phyloP scores from a whole-genome alignment of 2,113 vertebrate genomes.

The Poeciliopsis occidentalis region DNA sequence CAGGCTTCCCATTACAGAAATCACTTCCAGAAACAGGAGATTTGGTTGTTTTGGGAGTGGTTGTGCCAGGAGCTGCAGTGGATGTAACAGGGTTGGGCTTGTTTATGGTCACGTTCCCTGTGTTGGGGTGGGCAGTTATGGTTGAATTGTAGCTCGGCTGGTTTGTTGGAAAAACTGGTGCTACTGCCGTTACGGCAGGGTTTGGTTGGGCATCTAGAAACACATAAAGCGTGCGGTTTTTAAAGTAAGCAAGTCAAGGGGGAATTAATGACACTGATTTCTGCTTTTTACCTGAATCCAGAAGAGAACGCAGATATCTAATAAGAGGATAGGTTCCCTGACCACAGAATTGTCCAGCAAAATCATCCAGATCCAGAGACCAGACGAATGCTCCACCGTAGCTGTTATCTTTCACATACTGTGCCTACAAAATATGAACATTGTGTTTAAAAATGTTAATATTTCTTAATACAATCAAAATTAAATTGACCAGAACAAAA shows the following conservation, averaged over 20 bases:
- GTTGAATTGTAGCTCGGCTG: neutral
- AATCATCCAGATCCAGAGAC: conserved; percentile 84
- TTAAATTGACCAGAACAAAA: neutral
- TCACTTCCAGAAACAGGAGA: conserved; percentile 8
- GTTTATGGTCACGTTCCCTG: too few species aligned
- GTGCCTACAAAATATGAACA: conserved; percentile 60
- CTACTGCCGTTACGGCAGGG: conserved; percentile 13
- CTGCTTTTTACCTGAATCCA: conserved; percentile 60
- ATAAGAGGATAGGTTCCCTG: conserved; percentile 80
- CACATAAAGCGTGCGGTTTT: neutral
- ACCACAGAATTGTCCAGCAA: conserved; percentile 79
- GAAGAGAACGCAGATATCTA: conserved; percentile 66
- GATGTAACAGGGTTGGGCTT: neutral
- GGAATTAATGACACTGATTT: neutral
- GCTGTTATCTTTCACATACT: conserved; percentile 76
- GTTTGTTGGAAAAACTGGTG: neutral
- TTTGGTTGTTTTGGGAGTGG: conserved; percentile 12
- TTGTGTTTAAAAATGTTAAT: conserved; percentile 2
- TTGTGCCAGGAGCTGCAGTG: neutral
- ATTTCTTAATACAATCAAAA: neutral
- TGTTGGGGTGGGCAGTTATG: too few species aligned
- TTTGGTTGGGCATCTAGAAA: conserved; percentile 42
- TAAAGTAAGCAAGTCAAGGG: neutral
- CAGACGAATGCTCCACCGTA: conserved; percentile 85
- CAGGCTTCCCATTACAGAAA: conserved; percentile 57